Percentiles rank a stretch among this genome's conserved stretches.
Conservation (phyloP, 2,888 invertebrate species). For the Drosophila meridiana region DNA sequence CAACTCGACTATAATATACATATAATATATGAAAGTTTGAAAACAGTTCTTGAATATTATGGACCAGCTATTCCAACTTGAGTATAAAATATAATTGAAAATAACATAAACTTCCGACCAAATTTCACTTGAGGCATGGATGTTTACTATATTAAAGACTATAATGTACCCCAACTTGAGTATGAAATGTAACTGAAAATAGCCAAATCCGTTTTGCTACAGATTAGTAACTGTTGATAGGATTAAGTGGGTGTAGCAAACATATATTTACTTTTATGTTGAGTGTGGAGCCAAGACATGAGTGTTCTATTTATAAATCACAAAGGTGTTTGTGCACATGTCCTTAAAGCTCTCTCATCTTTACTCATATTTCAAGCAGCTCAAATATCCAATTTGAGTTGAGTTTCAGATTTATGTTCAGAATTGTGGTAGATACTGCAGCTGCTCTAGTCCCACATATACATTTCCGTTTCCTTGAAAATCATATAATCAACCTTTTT, state of each 20-base stretch:
- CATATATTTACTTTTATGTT: constrained; percentile 1
- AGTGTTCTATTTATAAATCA: not conserved
- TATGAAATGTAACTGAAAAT: not conserved
- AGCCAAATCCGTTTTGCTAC: not conserved
- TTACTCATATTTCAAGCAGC: constrained; percentile 5
- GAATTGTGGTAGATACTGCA: not conserved
- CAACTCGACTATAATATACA: not conserved
- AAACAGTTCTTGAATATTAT: no score
- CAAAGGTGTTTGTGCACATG: not conserved
- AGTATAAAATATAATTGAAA: not conserved
- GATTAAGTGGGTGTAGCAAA: not conserved
- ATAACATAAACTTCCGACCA: no score
- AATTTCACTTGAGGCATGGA: not conserved
- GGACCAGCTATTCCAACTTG: not conserved
- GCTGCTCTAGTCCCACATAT: not conserved
- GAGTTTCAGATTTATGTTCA: not conserved
- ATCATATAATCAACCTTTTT: not conserved
- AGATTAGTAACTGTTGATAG: not conserved
- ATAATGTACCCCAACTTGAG: not conserved
- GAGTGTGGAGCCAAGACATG: no score
- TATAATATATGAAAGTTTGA: no score
- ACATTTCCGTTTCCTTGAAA: no score
- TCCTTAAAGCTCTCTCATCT: not conserved
- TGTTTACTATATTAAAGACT: not conserved
- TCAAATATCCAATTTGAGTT: constrained; percentile 13